Base-by-base conservation (phyloP, 2,888 invertebrate species). In the Prenolepis imparis region DNA sequence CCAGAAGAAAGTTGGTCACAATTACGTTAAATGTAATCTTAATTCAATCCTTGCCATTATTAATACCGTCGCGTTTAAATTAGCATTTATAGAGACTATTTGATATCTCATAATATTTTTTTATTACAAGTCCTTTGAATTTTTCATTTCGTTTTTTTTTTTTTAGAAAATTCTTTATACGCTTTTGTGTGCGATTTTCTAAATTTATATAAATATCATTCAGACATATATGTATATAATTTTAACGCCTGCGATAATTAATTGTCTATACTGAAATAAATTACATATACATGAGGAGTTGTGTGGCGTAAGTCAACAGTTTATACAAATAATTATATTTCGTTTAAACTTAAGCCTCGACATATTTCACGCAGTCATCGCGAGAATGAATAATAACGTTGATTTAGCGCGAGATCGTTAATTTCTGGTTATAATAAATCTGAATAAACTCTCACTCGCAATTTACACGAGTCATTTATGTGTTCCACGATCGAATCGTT, bases 1-100 rank as follows among this genome's bases (percentile, higher is more conserved):
- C 28, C 28, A 18, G 18, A 32, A 59, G n/a, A 52, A 21, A 67
- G n/a, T 24, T 55, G 41, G 11, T 41, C 39, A n/a, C 48, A 11
- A 55, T 55, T 15, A 55, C 21, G 18, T 18, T 28, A 21, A 15
- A 64, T 41, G n/a, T 57, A 57, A 77, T 55, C 24, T 77, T 66
- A 77, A 77, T 55, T 77, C 24, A 55, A 24, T 12, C 15, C 8
- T 24, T 74, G 18, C 11, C 39, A 28, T 66, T 77, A 74, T 74
- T 52, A 64, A 52, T 66, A 21, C n/a, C 55, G 24, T 52, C 64
- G 74, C 36, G 11, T 36, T 12, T 55, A 52, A 66, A 55, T 66
- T 55, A 55, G n/a, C 6, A 36, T 64, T 63, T 21, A 5, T 44
- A 21, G 9, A 61, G 9, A 48, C 15, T 48, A 6, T 63, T 74